A percentile compares a stretch with the other conserved stretches of the same genome.
These are phyloP conservation scores for Habrosyne pyritoides DNA, from an alignment of 2,888 invertebrate genomes.

Conservation along the genomic window DNA sequence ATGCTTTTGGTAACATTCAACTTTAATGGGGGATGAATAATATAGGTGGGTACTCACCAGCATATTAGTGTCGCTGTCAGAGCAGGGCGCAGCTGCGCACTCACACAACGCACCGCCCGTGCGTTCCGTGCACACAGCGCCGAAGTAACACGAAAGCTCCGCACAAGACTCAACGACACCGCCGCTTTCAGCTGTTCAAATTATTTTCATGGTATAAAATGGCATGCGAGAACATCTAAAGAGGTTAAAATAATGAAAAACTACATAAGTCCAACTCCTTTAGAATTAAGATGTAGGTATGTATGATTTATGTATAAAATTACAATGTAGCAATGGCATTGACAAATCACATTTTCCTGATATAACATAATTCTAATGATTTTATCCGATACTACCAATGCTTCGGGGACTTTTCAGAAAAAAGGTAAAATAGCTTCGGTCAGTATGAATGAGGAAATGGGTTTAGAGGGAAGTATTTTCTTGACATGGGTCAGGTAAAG, in stretches of 20 bases:
- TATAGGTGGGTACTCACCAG: constrained; percentile 54
- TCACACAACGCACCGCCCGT: constrained; percentile 89
- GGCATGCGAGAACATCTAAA: not conserved
- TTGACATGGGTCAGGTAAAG: constrained; percentile 23
- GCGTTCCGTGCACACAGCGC: constrained; percentile 90
- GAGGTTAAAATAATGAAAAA: not conserved
- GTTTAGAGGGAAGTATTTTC: constrained; percentile 16
- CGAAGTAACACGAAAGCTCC: constrained; percentile 91
- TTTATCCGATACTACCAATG: not conserved
- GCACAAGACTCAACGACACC: constrained; percentile 87
- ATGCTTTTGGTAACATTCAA: constrained; percentile 9
- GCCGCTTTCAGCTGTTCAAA: constrained; percentile 84
- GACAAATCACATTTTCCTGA: not conserved
- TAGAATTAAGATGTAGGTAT: no score
- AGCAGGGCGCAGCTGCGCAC: constrained; percentile 85
- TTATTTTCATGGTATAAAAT: not conserved
- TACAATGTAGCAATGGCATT: not conserved
- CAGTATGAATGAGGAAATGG: constrained; percentile 8
- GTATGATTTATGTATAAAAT: not conserved
- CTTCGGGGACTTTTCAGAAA: constrained; percentile 5
- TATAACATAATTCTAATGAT: constrained; percentile 3
- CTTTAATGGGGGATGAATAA: constrained; percentile 19
- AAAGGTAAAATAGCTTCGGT: constrained; percentile 8
- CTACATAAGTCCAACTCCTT: no score
- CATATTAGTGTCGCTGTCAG: constrained; percentile 77